Base-by-base conservation (phyloP, 1,140 invertebrate genomes). In the Matsumurasca onukii region DNA sequence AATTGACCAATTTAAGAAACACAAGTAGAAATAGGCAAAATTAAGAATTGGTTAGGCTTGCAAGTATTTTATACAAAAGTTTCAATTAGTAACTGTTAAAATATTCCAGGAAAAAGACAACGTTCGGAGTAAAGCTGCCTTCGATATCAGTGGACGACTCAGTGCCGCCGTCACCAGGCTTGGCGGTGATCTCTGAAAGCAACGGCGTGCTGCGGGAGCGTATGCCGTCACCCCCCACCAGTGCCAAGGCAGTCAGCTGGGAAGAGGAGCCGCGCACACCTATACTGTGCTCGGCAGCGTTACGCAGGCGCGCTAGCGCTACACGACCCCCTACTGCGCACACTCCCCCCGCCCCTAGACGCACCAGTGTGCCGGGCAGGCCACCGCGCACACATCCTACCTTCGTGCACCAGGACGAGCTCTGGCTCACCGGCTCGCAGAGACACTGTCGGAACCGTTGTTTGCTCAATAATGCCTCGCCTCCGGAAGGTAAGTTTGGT, bases 261-360 rank as follows among this genome's bases (percentile, higher is more conserved):
- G 70, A 71, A 22, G 70, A 72, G 48, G 45, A 68, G 22, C 69
- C 66, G 12, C 45, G 25, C 15, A 31, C 52, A 0, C 67, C 52
- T 25, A 30, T 30, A 12, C 57, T 34, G 15, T 24, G 34, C 25
- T n/a, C 3, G 17, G 78, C 80, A 1, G 76, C 75, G 17, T 67
- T 79, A 20, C 77, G 79, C 31, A 73, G 81, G 52, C 73, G 81
- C 69, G 80, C 80, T 24, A 82, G 80, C 55, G 80, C 69, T 12
- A 48, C 64, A 13, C 64, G 66, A 3, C 81, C 80, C n/a, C 75
- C 72, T 3, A 77, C 78, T 77, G 39, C 66, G 62, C 30, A 73
- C 69, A 66, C 68, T 2, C 62, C 63, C 0, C 68, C 68, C n/a
- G 68, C 62, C 12, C 68, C 68, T 22, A 45, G 73, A 29, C 66